These are phyloP conservation scores for Fregata magnificens DNA, from an alignment of 2,113 vertebrate genomes.

Conservation along the genomic window DNA sequence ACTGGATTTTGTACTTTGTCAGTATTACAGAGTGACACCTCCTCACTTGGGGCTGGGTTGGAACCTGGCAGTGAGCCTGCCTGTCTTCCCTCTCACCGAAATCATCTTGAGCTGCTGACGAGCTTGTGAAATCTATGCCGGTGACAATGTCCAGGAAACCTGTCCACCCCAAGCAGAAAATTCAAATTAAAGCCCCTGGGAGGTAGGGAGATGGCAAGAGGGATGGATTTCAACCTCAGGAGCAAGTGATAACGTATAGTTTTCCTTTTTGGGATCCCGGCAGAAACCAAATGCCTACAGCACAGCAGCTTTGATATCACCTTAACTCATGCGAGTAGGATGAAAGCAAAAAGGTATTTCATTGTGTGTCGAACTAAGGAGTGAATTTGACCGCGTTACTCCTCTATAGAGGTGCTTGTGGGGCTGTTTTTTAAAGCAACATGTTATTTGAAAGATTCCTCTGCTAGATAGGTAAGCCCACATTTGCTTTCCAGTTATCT, in stretches of 20 bases:
- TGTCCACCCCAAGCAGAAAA: neutral
- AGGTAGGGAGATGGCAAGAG: neutral
- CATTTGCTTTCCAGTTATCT: neutral
- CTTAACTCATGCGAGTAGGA: neutral
- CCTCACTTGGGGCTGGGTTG: neutral
- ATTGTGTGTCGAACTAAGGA: neutral
- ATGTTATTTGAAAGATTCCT: neutral
- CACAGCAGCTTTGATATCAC: neutral
- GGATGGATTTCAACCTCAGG: neutral
- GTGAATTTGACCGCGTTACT: neutral
- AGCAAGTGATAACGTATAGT: accelerated
- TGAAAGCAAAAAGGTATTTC: neutral
- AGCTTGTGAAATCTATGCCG: neutral
- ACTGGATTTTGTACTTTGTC: conserved; percentile 62
- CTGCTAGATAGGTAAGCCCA: neutral
- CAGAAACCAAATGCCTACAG: neutral
- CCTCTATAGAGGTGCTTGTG: neutral
- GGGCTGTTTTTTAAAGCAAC: neutral
- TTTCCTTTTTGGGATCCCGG: neutral
- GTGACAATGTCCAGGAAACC: neutral
- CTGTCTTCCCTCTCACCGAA: neutral
- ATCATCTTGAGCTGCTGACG: neutral
- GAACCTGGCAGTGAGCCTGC: neutral
- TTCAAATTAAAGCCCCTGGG: neutral
- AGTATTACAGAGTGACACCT: conserved; percentile 53